Percentiles rank a stretch among this genome's conserved stretches.
phyloP scores from a whole-genome alignment of 1,140 invertebrate species.

The Drosophila auraria region DNA sequence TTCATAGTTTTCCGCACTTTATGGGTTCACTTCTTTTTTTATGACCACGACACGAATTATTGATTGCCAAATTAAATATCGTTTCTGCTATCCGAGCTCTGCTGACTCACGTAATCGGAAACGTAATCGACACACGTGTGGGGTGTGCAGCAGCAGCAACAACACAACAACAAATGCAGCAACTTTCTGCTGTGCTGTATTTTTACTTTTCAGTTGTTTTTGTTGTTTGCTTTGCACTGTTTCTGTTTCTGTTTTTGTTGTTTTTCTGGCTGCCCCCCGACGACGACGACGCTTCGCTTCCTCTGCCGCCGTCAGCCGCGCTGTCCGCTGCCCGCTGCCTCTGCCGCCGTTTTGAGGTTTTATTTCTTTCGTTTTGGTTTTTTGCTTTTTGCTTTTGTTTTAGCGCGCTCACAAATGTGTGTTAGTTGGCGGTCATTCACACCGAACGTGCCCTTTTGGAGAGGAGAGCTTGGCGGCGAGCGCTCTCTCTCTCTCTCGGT shows the following conservation, averaged over 20 bases:
- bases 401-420: slow-evolving; percentile 84
- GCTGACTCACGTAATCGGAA: slow-evolving; percentile 28
- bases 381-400: slow-evolving; percentile 71
- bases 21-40: not conserved
- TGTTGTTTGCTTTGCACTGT: slow-evolving; percentile 40
- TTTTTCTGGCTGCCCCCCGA: slow-evolving; percentile 38
- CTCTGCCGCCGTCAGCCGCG: slow-evolving; percentile 54
- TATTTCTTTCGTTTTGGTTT: slow-evolving; percentile 40
- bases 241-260: slow-evolving; percentile 48
- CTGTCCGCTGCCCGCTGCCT: slow-evolving; percentile 19
- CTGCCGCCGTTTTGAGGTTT: slow-evolving; percentile 47
- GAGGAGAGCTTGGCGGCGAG: slow-evolving; percentile 46
- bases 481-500: slow-evolving; percentile 18
- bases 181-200: slow-evolving; percentile 69
- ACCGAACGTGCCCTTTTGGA: slow-evolving; percentile 81
- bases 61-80: slow-evolving; percentile 16
- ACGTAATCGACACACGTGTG: slow-evolving; percentile 50
- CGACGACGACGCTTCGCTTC: slow-evolving; percentile 56
- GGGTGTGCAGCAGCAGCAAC: slow-evolving; percentile 41
- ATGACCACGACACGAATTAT: slow-evolving; percentile 11
- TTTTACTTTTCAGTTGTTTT: slow-evolving; percentile 70
- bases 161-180: slow-evolving; percentile 31
- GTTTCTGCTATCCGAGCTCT: not conserved
- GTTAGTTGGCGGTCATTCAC: slow-evolving; percentile 85
- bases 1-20: not conserved